Evolutionary conservation across 1,140 invertebrate species (phyloP), one percentile per base, ranked within the genome.

Genomic region (Pteromalus puparum): DNA sequence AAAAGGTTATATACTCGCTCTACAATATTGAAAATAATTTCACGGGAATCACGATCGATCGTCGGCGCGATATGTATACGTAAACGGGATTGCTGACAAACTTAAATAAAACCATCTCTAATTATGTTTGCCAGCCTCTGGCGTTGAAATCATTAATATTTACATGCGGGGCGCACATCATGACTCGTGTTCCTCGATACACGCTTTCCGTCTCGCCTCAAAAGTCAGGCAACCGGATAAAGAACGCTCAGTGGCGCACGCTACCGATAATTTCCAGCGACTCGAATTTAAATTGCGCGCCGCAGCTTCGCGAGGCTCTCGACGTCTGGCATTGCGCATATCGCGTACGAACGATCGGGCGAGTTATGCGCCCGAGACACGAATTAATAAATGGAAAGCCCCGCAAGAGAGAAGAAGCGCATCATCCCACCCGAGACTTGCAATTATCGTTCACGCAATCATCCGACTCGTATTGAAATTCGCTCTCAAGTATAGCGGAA

Each of bases 381-480:
- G 68, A 81, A 73, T 81, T 81, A 81, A 73, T 81, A 81, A 81
- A 73, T 70, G 61, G 26, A 80, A 70, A 80, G 48, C 12, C 26
- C 21, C 21, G 21, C 18, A 61, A n/a, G 53, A n/a, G 38, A n/a
- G 53, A n/a, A n/a, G 0, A 26, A 30, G 26, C 4, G n/a, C n/a
- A n/a, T n/a, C n/a, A 70, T 70, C 2, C 26, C 67, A 70, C 26
- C 26, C 26, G 53, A 61, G 53, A 61, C 53, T 30, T 26, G 61
- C 65, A 70, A 80, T 80, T 70, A 80, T 80, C 65, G 77, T 80
- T 80, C 77, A 80, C 77, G 77, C 65, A 26, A 80, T 78, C 77
- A 4, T 78, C 5, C 42, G 53, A 65, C 53, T 38, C 4, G 30
- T 21, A 78, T 78, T 67, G 53, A 78, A 78, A 38, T 67, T 38